Conservation (phyloP, 2,888 invertebrate genomes). For the Nebria brevicollis region DNA sequence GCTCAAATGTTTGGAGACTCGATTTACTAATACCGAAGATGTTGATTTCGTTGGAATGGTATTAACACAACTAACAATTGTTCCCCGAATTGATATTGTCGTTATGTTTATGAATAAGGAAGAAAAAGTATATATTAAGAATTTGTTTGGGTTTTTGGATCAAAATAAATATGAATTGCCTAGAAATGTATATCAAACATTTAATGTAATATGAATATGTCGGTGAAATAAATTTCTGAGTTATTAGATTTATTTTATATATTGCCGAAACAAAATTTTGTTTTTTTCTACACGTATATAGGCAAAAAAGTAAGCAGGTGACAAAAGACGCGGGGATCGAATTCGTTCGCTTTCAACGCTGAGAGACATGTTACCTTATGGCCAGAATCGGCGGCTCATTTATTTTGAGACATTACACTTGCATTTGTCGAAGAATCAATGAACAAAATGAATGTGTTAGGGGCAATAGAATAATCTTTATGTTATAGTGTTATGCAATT, state of each 20-base stretch:
- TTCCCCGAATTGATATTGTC: slow-evolving; percentile 60
- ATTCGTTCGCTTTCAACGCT: too few species aligned
- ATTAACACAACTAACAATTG: slow-evolving; percentile 55
- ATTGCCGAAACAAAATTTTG: too few species aligned
- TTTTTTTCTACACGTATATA: too few species aligned
- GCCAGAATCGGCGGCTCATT: too few species aligned
- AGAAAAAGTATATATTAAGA: slow-evolving; percentile 56
- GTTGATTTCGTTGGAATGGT: slow-evolving; percentile 54
- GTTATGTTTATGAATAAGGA: slow-evolving; percentile 58
- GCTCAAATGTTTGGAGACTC: slow-evolving; percentile 58
- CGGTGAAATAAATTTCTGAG: neutral
- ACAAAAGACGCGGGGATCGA: too few species aligned
- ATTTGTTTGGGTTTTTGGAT: slow-evolving; percentile 55
- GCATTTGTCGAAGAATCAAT: too few species aligned
- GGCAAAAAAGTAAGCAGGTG: too few species aligned
- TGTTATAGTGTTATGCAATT: too few species aligned
- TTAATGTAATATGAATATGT: neutral
- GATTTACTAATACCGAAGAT: slow-evolving; percentile 59
- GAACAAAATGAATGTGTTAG: too few species aligned
- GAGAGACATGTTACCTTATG: too few species aligned
- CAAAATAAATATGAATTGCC: slow-evolving; percentile 52
- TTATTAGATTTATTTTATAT: neutral
- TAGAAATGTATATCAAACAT: slow-evolving; percentile 3
- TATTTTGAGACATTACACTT: too few species aligned
- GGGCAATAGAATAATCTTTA: too few species aligned